These are phyloP conservation scores for Lamprotornis superbus DNA, from an alignment of 2,113 vertebrate genomes.

Conservation along the genomic window DNA sequence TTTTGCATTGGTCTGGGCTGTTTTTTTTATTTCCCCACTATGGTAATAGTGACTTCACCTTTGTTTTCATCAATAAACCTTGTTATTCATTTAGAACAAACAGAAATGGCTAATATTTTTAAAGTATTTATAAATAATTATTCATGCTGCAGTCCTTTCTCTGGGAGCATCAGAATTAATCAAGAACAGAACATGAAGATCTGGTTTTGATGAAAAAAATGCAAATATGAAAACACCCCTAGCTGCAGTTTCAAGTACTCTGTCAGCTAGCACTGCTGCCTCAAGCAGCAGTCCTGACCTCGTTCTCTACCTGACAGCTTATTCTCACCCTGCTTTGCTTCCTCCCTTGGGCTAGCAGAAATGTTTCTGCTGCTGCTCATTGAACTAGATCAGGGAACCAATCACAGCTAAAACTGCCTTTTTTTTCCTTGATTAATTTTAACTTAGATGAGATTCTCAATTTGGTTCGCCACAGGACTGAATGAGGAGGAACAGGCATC, in stretches of 20 bases:
- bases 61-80: background rate
- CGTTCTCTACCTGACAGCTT: conserved; percentile 45
- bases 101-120: background rate
- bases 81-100: background rate
- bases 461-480: conserved; percentile 1
- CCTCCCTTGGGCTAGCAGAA: conserved; percentile 43
- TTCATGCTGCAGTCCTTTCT: background rate
- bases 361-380: conserved; percentile 15
- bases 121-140: background rate
- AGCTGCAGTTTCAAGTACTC: background rate
- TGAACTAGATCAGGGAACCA: conserved; percentile 41
- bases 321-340: conserved; percentile 9
- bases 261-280: background rate
- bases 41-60: background rate
- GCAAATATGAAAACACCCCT: conserved; percentile 10
- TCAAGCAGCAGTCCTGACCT: conserved; percentile 33
- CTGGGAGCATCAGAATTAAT: background rate
- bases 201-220: conserved; percentile 36
- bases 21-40: background rate
- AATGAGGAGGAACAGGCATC: background rate
- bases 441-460: background rate
- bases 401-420: background rate
- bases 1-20: background rate
- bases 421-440: conserved; percentile 7
- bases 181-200: background rate